Evolutionary conservation across 2,888 invertebrate species (phyloP).

Genomic region (Epinotia ramella): DNA sequence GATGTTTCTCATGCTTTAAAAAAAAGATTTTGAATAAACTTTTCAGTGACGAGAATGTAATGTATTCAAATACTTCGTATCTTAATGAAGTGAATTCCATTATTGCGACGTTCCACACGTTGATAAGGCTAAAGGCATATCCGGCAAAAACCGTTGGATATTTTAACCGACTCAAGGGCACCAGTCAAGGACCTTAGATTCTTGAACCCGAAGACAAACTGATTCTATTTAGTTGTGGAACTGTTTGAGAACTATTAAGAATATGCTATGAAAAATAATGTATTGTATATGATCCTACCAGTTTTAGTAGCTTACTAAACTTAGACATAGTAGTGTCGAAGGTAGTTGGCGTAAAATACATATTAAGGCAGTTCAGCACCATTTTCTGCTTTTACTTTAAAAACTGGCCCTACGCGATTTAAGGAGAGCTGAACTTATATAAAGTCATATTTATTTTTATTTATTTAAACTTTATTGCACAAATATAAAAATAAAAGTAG

Average conservation of each 20-base stretch:
- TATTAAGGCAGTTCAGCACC: background rate
- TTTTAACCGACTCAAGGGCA: constrained; percentile 78
- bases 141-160: constrained; percentile 62
- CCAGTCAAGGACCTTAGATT: constrained; percentile 75
- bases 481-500: no score
- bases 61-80: constrained; percentile 15
- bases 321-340: background rate
- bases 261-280: background rate
- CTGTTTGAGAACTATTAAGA: constrained; percentile 17
- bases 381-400: background rate
- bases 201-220: constrained; percentile 68
- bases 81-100: constrained; percentile 24
- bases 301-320: background rate
- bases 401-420: background rate
- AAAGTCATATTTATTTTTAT: no score
- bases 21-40: background rate
- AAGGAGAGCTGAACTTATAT: background rate
- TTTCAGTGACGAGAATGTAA: background rate
- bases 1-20: no score
- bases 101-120: constrained; percentile 4
- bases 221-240: constrained; percentile 26
- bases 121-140: constrained; percentile 38
- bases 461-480: no score
- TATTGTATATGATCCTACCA: background rate
- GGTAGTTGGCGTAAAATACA: background rate